Evolutionary conservation across 2,888 invertebrate genomes (phyloP).

Genomic region (Meliscaeva auricollis): DNA sequence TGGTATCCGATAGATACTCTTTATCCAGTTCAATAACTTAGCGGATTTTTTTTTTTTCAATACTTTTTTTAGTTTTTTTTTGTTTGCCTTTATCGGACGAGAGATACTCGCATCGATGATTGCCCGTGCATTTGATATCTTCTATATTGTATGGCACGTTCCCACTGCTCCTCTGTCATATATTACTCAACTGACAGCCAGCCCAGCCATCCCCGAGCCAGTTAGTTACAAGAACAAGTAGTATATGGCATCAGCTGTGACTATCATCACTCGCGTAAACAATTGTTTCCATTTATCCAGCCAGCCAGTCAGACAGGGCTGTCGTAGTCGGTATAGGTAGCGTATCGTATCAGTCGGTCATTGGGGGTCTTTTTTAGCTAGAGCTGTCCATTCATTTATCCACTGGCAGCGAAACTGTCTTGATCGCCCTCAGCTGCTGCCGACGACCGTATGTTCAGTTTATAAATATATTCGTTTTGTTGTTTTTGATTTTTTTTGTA

Average conservation of each 20-base stretch:
- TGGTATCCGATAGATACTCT: conserved; percentile 33
- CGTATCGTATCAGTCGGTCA: conserved; percentile 37
- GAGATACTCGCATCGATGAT: conserved; percentile 40
- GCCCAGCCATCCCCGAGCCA: background rate
- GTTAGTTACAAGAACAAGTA: conserved; percentile 12
- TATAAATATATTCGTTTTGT: background rate
- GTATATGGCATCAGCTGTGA: conserved; percentile 27
- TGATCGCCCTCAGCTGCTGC: conserved; percentile 53
- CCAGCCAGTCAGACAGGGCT: too few species aligned
- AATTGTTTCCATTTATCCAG: conserved; percentile 20
- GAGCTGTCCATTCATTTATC: conserved; percentile 71
- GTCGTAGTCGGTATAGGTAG: conserved; percentile 9
- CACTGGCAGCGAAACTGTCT: conserved; percentile 68
- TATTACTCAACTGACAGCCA: conserved; percentile 39
- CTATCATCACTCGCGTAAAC: conserved; percentile 53
- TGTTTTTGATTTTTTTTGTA: background rate
- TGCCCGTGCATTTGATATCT: conserved; percentile 42
- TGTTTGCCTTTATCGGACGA: conserved; percentile 11
- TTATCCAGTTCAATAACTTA: conserved; percentile 59
- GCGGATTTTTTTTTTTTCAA: background rate
- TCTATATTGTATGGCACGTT: conserved; percentile 37
- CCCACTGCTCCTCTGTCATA: conserved; percentile 39
- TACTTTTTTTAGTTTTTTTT: background rate
- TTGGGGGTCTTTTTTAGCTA: conserved; percentile 52
- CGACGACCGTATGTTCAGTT: conserved; percentile 1